Evolutionary conservation across 2,797 vertebrate species (phyloP).

Genomic region (Labeo calbasu): DNA sequence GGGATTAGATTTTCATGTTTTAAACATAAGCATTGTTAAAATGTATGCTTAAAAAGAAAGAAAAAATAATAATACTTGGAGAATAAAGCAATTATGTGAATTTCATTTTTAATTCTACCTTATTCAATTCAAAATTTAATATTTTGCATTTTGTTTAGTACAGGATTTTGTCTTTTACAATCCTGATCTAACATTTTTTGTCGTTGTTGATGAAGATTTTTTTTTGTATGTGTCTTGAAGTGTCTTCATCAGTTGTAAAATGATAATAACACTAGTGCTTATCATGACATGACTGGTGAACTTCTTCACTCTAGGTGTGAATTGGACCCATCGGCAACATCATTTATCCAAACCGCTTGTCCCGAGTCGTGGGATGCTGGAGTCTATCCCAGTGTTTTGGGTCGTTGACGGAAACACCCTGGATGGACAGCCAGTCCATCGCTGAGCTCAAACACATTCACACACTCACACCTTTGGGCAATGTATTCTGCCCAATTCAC

Average conservation of each 20-base stretch:
- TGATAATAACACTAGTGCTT: background rate
- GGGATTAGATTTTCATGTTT: background rate
- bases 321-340: background rate
- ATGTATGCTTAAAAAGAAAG: background rate
- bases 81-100: too few species aligned
- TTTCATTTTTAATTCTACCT: too few species aligned
- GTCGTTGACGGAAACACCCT: too few species aligned
- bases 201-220: background rate
- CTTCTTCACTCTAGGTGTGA: background rate
- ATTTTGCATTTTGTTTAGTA: background rate
- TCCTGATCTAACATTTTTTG: background rate
- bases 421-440: background rate
- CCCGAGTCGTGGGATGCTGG: background rate
- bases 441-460: too few species aligned
- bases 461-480: background rate
- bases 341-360: too few species aligned
- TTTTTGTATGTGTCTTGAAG: background rate
- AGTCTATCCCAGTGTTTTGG: background rate
- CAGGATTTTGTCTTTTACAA: background rate
- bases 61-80: too few species aligned
- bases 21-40: background rate
- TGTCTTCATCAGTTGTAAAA: background rate
- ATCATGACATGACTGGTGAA: background rate
- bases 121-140: background rate
- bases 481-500: background rate